Evolutionary conservation across 2,113 vertebrate species (phyloP), one percentile per base, ranked within the genome.

Genomic region (Tenrec ecaudatus): DNA sequence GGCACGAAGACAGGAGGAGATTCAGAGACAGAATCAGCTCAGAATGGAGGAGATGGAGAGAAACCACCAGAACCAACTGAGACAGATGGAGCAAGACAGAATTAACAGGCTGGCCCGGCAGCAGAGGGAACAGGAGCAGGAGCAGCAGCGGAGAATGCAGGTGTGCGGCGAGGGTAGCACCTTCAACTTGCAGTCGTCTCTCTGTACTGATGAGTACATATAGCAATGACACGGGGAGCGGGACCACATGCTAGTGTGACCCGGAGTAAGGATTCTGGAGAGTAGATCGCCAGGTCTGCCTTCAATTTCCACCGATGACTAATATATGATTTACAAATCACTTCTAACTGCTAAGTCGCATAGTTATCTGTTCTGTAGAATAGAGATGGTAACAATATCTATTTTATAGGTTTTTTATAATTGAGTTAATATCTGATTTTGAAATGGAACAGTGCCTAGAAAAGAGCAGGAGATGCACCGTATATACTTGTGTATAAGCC

Each of bases 91-190:
- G 57, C 84, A 4, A 2, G 0, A 60, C 0, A 53, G 0, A 27
- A 23, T 16, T 1, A 6, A 53, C 5, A 4, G 6, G 1, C 2
- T 10, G 78, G 57, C 12, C n/a, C 0, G 85, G 38, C 81, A 73
- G 57, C 1, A 19, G 43, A 91, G 16, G 68, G 40, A 1, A 7
- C 0, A 3, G 27, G 3, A 84, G 22, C 57, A 16, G 68, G 40
- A 1, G 5, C 0, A 4, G 23, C 2, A 84, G 22, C 57, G 1
- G 10, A 15, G 0, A 4, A 2, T 82, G 11, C 36, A 82, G 97
- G 95, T 97, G 92, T 27, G 76, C 12, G 23, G 29, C 33, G 31
- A 3, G 36, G 40, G 11, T 62, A 85, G 76, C 47, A 29, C 12
- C n/a, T 90, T 6, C 10, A 27, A 27, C 12, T 69, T 88, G 53